A percentile compares a stretch with the other conserved stretches of the same genome.
Evolutionary conservation across 2,888 invertebrate genomes (phyloP).

Genomic region (Metalampra italica): DNA sequence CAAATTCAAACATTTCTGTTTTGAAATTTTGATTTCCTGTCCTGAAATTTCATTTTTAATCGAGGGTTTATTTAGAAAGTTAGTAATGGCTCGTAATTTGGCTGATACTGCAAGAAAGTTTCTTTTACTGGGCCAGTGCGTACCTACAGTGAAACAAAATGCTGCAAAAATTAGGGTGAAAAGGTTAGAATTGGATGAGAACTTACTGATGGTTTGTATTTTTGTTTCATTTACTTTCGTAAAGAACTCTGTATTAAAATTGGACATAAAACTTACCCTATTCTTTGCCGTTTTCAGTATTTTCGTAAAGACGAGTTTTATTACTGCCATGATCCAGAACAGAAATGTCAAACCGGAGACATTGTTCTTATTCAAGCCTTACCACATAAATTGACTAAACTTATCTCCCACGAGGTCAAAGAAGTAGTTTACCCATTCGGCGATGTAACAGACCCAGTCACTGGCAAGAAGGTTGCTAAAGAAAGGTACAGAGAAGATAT

Average conservation of each 20-base stretch:
- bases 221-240: not conserved
- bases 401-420: slow-evolving; percentile 88
- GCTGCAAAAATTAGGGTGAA: slow-evolving; percentile 88
- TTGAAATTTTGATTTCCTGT: no score
- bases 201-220: slow-evolving; percentile 84
- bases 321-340: slow-evolving; percentile 88
- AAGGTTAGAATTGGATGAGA: slow-evolving; percentile 85
- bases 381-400: slow-evolving; percentile 83
- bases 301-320: slow-evolving; percentile 85
- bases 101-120: slow-evolving; percentile 70
- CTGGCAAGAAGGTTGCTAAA: slow-evolving; percentile 87
- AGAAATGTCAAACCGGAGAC: slow-evolving; percentile 89
- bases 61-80: no score
- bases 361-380: slow-evolving; percentile 87
- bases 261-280: no score
- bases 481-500: slow-evolving; percentile 87
- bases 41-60: no score
- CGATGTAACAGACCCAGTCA: slow-evolving; percentile 91
- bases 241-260: no score
- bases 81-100: slow-evolving; percentile 54
- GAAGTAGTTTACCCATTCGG: slow-evolving; percentile 90
- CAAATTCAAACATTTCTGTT: no score
- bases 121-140: slow-evolving; percentile 86
- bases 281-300: slow-evolving; percentile 75
- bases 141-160: slow-evolving; percentile 87